Percentiles rank a stretch among this genome's conserved stretches.
These are phyloP conservation scores for Gallinago stenura DNA, from an alignment of 2,797 vertebrate genomes.

Conservation along the genomic window DNA sequence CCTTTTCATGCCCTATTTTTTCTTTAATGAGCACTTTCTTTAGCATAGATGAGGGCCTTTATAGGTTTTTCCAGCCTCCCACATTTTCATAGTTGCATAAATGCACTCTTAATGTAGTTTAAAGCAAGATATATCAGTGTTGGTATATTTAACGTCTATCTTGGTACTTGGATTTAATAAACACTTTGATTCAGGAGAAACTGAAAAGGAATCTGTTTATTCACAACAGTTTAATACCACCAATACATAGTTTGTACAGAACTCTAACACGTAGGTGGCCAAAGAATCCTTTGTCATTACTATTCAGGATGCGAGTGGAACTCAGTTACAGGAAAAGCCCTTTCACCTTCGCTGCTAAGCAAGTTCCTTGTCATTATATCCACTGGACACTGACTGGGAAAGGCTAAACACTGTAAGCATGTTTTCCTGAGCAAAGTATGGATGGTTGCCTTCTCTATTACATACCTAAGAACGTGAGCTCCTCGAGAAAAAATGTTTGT, in stretches of 20 bases:
- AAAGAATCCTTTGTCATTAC: background rate
- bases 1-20: background rate
- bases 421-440: background rate
- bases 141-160: background rate
- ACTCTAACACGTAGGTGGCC: background rate
- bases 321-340: background rate
- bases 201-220: background rate
- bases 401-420: background rate
- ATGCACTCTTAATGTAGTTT: background rate
- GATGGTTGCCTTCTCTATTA: background rate
- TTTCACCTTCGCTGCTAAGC: background rate
- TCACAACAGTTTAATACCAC: background rate
- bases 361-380: background rate
- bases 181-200: background rate
- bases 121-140: background rate
- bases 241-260: background rate
- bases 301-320: fast-evolving
- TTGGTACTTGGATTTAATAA: background rate
- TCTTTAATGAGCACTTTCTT: background rate
- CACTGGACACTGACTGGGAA: background rate
- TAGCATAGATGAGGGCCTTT: background rate
- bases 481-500: background rate
- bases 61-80: background rate
- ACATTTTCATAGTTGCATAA: background rate
- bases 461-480: background rate